Percentiles rank a stretch among this genome's conserved stretches.
Conservation (phyloP, 1,140 invertebrate species). For the Lucilia sericata region DNA sequence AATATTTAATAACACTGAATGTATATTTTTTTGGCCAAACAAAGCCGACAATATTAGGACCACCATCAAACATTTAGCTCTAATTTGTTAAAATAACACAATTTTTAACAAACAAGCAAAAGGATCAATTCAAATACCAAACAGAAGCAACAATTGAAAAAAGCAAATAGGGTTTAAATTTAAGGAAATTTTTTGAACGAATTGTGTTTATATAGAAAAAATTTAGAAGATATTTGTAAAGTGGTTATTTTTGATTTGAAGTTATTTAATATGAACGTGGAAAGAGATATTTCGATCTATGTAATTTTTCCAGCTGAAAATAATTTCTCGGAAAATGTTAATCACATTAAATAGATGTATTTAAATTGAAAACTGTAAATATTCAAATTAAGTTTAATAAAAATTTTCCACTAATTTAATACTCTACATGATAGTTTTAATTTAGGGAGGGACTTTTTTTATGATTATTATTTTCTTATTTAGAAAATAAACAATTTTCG, state of each 20-base stretch:
- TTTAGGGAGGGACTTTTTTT: too few relatives aligned
- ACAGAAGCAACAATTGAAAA: not conserved
- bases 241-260: too few relatives aligned
- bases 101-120: not conserved
- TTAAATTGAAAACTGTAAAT: too few relatives aligned
- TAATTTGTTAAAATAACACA: not conserved
- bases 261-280: too few relatives aligned
- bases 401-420: too few relatives aligned
- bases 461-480: not conserved
- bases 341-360: too few relatives aligned
- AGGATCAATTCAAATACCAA: not conserved
- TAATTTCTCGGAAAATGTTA: too few relatives aligned
- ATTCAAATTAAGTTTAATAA: too few relatives aligned
- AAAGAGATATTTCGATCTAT: too few relatives aligned
- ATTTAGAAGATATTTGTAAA: too few relatives aligned
- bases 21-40: not conserved
- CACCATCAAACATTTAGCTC: not conserved
- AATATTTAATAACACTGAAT: not conserved
- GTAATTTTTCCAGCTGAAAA: too few relatives aligned
- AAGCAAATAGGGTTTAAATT: not conserved
- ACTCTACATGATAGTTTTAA: too few relatives aligned
- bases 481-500: not conserved
- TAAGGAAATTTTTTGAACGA: not conserved
- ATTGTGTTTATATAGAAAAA: not conserved
- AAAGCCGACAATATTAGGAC: not conserved